Conservation (phyloP, 2,113 vertebrate genomes). For the Patagioenas fasciata region DNA sequence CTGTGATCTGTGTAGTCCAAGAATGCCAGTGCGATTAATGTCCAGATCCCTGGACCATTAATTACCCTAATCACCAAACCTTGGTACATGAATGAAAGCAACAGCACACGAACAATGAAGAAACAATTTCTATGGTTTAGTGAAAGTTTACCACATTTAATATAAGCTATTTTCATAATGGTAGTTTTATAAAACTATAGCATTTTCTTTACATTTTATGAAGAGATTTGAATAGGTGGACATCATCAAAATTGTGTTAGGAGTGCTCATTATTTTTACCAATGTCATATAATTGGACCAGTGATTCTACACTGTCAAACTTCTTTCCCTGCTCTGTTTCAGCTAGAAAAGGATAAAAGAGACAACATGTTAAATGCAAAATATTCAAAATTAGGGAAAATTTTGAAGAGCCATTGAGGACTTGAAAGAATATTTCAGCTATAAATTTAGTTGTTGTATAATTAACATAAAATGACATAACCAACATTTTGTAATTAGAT, state of each 20-base stretch:
- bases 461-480: constrained; percentile 52
- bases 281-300: neutral
- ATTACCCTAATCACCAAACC: no score
- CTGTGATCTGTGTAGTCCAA: neutral
- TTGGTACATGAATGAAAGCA: neutral
- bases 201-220: neutral
- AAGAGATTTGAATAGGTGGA: neutral
- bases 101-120: neutral
- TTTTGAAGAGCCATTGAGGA: neutral
- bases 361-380: rapidly evolving
- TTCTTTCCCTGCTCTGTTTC: rapidly evolving
- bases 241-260: neutral
- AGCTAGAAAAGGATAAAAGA: neutral
- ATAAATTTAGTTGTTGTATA: constrained; percentile 17
- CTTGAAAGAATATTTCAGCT: neutral
- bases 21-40: neutral
- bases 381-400: neutral
- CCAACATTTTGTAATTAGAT: constrained; percentile 67
- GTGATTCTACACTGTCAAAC: neutral
- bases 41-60: neutral
- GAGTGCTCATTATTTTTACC: neutral
- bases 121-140: neutral
- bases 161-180: neutral
- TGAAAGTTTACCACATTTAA: neutral
- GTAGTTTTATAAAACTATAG: neutral